Conservation (phyloP, 2,797 vertebrate species). For the Diceros bicornis region DNA sequence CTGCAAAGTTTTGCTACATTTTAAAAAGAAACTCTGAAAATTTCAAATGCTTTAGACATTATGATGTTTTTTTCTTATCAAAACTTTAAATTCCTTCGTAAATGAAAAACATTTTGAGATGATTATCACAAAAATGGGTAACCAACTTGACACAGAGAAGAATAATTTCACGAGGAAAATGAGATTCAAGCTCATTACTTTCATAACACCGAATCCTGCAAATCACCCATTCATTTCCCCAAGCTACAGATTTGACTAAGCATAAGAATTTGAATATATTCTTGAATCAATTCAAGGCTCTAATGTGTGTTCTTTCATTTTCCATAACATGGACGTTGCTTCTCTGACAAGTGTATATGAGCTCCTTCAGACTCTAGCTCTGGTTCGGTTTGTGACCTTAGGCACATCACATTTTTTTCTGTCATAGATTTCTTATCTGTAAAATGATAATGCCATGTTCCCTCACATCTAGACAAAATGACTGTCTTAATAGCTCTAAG, state of each 20-base stretch:
- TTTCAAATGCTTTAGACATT: background rate
- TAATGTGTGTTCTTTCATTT: background rate
- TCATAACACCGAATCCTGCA: background rate
- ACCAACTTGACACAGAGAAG: background rate
- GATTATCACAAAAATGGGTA: background rate
- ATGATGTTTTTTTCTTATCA: background rate
- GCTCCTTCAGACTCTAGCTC: background rate
- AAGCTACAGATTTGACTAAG: background rate
- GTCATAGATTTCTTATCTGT: background rate
- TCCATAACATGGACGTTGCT: fast-evolving
- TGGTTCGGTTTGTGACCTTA: background rate
- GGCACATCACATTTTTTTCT: background rate
- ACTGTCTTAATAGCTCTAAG: background rate
- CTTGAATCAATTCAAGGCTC: background rate
- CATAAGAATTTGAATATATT: fast-evolving
- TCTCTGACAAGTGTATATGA: background rate
- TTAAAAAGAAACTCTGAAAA: background rate
- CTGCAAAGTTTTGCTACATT: background rate
- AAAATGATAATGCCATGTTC: background rate
- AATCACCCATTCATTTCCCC: background rate
- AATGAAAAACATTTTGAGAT: constrained; percentile 13
- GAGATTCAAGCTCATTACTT: background rate
- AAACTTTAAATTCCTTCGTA: constrained; percentile 51
- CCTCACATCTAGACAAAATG: background rate
- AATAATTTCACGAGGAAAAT: background rate